These are phyloP conservation scores for Melanotaenia nigrans DNA, from an alignment of 2,797 vertebrate species.

Conservation along the genomic window DNA sequence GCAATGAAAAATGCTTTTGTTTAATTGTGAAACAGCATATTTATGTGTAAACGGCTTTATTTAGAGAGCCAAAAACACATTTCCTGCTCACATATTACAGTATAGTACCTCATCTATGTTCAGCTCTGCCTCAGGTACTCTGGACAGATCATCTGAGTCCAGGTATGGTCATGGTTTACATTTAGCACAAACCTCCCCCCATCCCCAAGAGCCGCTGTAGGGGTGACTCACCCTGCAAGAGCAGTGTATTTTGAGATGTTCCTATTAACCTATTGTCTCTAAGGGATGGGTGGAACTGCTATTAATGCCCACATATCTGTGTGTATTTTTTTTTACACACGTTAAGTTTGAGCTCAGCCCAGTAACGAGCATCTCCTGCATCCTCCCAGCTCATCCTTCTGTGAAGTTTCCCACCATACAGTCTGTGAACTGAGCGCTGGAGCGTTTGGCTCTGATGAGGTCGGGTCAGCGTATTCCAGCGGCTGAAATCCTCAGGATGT, in stretches of 20 bases:
- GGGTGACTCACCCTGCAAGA: constrained; percentile 67
- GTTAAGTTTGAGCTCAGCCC: neutral
- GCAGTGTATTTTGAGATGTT: constrained; percentile 70
- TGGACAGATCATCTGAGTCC: constrained; percentile 31
- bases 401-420: constrained; percentile 3
- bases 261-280: constrained; percentile 69
- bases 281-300: constrained; percentile 36
- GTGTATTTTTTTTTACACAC: constrained; percentile 6
- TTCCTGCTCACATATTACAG: constrained; percentile 1
- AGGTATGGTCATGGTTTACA: constrained; percentile 51
- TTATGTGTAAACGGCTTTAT: neutral
- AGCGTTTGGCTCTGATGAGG: constrained; percentile 34
- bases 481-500: constrained; percentile 39
- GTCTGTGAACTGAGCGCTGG: constrained; percentile 14
- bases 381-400: constrained; percentile 14
- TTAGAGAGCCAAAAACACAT: neutral
- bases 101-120: neutral
- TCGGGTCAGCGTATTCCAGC: constrained; percentile 40
- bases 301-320: constrained; percentile 27
- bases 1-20: neutral
- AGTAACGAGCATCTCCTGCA: constrained; percentile 7
- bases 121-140: constrained; percentile 26
- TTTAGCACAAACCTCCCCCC: constrained; percentile 53
- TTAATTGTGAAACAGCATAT: neutral
- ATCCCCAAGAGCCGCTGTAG: constrained; percentile 59